phyloP scores from a whole-genome alignment of 1,140 invertebrate species.

The Lasioglossum albipes region DNA sequence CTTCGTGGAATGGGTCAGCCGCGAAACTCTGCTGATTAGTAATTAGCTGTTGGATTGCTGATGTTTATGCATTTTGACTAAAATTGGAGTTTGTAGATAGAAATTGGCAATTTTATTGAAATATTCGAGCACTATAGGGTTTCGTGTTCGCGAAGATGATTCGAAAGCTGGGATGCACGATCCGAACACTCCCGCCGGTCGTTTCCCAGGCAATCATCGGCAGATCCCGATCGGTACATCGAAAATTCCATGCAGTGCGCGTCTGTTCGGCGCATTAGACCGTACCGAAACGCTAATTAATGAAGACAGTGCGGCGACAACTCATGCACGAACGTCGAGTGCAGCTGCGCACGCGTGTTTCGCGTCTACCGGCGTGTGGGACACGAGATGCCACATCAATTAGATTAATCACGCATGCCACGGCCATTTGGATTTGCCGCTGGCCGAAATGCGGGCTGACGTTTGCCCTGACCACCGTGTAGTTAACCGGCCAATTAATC shows the following conservation, averaged over 20 bases:
- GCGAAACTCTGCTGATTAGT: no score
- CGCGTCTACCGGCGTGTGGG: conserved; percentile 41
- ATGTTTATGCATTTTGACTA: no score
- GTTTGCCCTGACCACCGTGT: conserved; percentile 22
- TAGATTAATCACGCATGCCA: conserved; percentile 69
- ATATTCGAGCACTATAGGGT: no score
- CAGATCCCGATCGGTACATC: not conserved
- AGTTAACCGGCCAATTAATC: conserved; percentile 50
- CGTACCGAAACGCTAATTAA: conserved; percentile 65
- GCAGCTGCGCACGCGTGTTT: conserved; percentile 63
- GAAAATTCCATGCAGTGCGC: conserved; percentile 4
- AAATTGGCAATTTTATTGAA: no score
- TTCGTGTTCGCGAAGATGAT: no score
- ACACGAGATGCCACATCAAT: conserved; percentile 65
- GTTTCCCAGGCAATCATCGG: not conserved
- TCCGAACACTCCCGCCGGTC: not conserved
- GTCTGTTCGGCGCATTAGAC: conserved; percentile 40
- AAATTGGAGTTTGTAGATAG: no score
- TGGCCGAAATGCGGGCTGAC: conserved; percentile 30
- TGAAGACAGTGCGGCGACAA: conserved; percentile 63
- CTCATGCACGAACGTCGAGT: conserved; percentile 58
- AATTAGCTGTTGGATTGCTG: no score
- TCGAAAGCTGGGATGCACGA: not conserved
- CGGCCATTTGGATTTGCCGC: conserved; percentile 51
- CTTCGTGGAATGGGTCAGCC: no score